Evolutionary conservation across 2,888 invertebrate species (phyloP).

Genomic region (Holacanthella duospinosa): DNA sequence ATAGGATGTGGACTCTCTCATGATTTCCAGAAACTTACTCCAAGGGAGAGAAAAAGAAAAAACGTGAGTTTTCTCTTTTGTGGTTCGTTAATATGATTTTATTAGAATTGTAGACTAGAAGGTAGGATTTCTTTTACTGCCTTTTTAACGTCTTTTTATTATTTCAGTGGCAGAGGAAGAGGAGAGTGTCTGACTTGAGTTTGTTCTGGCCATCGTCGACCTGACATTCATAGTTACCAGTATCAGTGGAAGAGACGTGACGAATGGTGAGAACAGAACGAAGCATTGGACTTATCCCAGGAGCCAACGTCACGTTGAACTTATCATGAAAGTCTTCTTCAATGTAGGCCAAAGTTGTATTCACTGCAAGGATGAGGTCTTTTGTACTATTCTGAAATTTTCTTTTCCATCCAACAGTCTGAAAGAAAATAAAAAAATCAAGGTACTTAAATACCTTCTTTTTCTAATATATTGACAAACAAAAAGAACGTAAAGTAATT

Average conservation of each 20-base stretch:
- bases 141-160: not conserved
- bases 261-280: constrained; percentile 32
- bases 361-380: constrained; percentile 33
- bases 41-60: not conserved
- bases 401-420: constrained; percentile 36
- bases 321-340: constrained; percentile 36
- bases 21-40: not conserved
- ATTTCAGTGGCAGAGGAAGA: constrained; percentile 35
- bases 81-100: not conserved
- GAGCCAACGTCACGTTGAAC: constrained; percentile 36
- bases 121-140: not conserved
- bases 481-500: constrained; percentile 12
- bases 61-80: not conserved
- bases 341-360: constrained; percentile 27
- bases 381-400: constrained; percentile 35
- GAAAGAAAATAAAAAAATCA: constrained; percentile 9
- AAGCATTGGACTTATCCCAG: constrained; percentile 35
- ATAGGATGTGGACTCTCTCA: not conserved
- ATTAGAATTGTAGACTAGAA: constrained; percentile 2
- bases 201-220: constrained; percentile 32
- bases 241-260: constrained; percentile 28
- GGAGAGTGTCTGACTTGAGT: constrained; percentile 33
- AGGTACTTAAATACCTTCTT: not conserved
- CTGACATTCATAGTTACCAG: constrained; percentile 34
- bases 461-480: no score